Conservation (phyloP, 53 echinoderm and acorn worm genomes). For the Crossaster papposus region DNA sequence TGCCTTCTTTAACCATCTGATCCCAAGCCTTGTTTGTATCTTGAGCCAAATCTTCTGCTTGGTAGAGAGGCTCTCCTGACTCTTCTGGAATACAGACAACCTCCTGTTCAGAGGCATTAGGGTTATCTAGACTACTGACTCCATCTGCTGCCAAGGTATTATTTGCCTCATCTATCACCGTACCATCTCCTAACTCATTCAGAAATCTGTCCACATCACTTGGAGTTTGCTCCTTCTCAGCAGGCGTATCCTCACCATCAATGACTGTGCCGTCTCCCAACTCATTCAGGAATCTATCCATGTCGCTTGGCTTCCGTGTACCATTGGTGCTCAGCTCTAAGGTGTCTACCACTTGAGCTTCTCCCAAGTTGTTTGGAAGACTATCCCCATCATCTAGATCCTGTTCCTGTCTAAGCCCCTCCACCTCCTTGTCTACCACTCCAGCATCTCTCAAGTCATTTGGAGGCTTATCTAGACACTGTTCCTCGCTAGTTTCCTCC, state of each 20-base stretch:
- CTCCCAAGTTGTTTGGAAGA: neutral
- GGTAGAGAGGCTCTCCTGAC: neutral
- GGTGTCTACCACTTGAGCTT: neutral
- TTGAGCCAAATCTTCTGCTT: neutral
- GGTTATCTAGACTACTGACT: neutral
- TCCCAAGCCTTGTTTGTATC: conserved; percentile 15
- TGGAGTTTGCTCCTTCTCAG: conserved; percentile 9
- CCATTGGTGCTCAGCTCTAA: neutral
- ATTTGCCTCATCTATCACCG: conserved; percentile 31
- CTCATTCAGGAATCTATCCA: conserved; percentile 35
- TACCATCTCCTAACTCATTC: conserved; percentile 49
- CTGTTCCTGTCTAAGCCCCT: neutral
- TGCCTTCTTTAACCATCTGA: conserved; percentile 21
- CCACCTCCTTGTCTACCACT: neutral
- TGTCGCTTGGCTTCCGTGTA: conserved; percentile 21
- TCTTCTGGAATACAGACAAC: neutral
- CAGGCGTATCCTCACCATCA: neutral
- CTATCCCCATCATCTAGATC: neutral
- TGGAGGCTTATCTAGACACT: neutral
- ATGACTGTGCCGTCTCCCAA: conserved; percentile 45
- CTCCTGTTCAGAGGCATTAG: conserved; percentile 4
- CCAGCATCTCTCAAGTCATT: neutral
- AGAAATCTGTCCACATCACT: conserved; percentile 41
- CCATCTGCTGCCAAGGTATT: neutral
- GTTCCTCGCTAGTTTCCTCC: neutral